Evolutionary conservation across 2,113 vertebrate genomes (phyloP), one percentile per base, ranked within the genome.

Genomic region (Ovis canadensis): DNA sequence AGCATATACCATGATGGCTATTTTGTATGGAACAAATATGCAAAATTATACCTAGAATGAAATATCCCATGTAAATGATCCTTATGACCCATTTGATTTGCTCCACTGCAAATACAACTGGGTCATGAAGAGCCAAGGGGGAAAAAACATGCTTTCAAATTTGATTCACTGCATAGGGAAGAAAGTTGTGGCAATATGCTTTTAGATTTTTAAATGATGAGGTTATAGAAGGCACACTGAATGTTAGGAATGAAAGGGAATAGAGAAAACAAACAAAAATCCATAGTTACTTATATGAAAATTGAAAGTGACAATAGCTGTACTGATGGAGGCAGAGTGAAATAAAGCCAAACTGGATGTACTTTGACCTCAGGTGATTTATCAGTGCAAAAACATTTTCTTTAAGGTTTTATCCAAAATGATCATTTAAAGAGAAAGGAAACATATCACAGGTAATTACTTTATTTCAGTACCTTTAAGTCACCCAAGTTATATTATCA

Each of bases 391-490:
- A 83, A 83, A 29, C 1, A 21, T 7, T 55, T 93, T 84, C 84
- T 52, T 36, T 17, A 45, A 88, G 71, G 48, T 57, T 88, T 97
- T 89, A 36, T 55, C 29, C 43, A 64, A 97, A 97, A 93, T 29
- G 52, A 36, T 78, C 40, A 60, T n/a, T 94, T 93, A 43, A 57
- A 71, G 50, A 86, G 82, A 97, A 97, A 93, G 57, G 25, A 84
- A 90, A 71, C 8, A 11, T 23, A 54, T 43, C n/a, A 29, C 25
- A 90, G 33, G 45, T 59, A 95, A 97, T 88, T 94, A 89, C 91
- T 62, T 97, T 98, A 98, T 98, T 98, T 98, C 98, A 97, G 97
- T 88, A 98, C 98, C 98, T 99, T 99, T 96, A 96, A 99, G 98
- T 98, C 98, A 98, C 91, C 93, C 4, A 36, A 90, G n/a, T 89